Percentiles rank a stretch among this genome's conserved stretches.
These are phyloP conservation scores for Planiliza haematocheilus DNA, from an alignment of 2,113 vertebrate genomes.

Conservation along the genomic window DNA sequence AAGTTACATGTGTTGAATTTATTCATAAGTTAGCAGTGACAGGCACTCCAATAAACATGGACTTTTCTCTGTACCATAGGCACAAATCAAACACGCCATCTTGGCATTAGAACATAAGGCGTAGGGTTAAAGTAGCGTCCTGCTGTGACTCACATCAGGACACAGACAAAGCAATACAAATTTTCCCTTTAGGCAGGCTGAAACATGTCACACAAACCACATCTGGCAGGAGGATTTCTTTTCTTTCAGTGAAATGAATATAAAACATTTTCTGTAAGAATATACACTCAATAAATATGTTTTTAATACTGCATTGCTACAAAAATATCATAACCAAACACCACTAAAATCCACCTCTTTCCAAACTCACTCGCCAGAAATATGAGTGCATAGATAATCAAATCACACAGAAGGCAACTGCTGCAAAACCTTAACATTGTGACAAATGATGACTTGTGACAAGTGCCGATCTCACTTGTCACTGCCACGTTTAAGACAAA, in stretches of 20 bases:
- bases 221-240: constrained; percentile 8
- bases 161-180: constrained; percentile 8
- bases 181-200: constrained; percentile 25
- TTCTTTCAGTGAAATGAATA: constrained; percentile 41
- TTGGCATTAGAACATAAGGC: constrained; percentile 72
- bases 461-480: neutral
- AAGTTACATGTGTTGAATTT: constrained; percentile 59
- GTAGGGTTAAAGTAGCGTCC: constrained; percentile 41
- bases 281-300: constrained; percentile 74
- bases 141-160: constrained; percentile 9
- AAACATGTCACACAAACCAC: constrained; percentile 1
- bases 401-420: constrained; percentile 25
- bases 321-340: constrained; percentile 70
- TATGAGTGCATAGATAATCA: constrained; percentile 56
- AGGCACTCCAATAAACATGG: constrained; percentile 60
- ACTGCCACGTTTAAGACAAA: constrained; percentile 21
- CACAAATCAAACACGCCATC: constrained; percentile 72
- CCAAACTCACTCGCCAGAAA: constrained; percentile 18
- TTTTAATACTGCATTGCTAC: constrained; percentile 68
- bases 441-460: neutral
- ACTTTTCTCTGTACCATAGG: constrained; percentile 72
- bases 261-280: constrained; percentile 67
- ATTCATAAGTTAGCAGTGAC: constrained; percentile 68
- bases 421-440: constrained; percentile 19
- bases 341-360: constrained; percentile 30